phyloP scores from a whole-genome alignment of 2,113 vertebrate genomes.

The Apodemus sylvaticus region DNA sequence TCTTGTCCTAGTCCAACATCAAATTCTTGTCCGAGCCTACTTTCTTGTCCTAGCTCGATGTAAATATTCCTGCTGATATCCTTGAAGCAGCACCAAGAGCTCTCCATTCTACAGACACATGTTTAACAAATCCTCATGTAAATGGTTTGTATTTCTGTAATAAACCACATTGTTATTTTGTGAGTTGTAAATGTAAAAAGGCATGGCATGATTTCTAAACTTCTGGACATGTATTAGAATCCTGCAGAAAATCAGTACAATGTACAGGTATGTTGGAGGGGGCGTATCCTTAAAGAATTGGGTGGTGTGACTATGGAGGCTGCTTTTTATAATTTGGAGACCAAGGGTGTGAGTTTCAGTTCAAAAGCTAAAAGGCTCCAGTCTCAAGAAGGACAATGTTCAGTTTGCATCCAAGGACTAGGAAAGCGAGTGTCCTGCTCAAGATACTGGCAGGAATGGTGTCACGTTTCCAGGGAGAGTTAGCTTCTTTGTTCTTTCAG shows the following conservation, averaged over 20 bases:
- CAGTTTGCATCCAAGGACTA: neutral
- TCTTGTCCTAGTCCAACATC: too few relatives aligned
- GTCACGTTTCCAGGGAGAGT: neutral
- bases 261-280: neutral
- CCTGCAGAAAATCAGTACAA: neutral
- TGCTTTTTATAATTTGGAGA: neutral
- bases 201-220: neutral
- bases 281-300: neutral
- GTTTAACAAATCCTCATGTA: neutral
- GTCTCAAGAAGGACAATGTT: neutral
- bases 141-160: neutral
- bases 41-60: too few relatives aligned
- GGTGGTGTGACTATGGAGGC: neutral
- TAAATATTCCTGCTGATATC: too few relatives aligned
- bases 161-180: neutral
- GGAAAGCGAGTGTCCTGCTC: neutral
- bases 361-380: neutral
- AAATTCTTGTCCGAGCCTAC: too few relatives aligned
- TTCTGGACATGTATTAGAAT: neutral
- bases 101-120: neutral
- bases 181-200: constrained; percentile 12
- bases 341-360: neutral
- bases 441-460: neutral
- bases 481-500: neutral
- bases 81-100: too few relatives aligned